Evolutionary conservation across 2,797 vertebrate genomes (phyloP).

Genomic region (Poeciliopsis gracilis): DNA sequence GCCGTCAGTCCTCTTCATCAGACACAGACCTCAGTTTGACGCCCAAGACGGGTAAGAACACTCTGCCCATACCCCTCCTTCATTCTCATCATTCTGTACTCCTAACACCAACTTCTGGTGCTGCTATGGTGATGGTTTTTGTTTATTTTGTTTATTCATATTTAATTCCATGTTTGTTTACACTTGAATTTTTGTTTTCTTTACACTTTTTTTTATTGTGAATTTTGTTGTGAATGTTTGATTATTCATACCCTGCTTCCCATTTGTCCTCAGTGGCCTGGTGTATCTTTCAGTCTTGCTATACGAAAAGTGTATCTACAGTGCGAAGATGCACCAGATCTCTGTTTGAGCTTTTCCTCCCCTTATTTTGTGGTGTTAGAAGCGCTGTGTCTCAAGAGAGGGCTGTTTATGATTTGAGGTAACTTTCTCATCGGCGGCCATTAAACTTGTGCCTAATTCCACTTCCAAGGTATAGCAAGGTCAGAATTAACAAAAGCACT

Average conservation of each 20-base stretch:
- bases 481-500: background rate
- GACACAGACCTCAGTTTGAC: constrained; percentile 82
- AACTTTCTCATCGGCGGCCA: constrained; percentile 38
- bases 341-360: constrained; percentile 15
- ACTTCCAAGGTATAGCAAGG: background rate
- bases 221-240: constrained; percentile 48
- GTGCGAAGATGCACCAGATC: constrained; percentile 47
- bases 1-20: constrained; percentile 79
- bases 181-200: constrained; percentile 27
- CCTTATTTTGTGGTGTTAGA: constrained; percentile 51
- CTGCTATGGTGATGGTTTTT: constrained; percentile 60
- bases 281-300: constrained; percentile 40
- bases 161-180: constrained; percentile 23
- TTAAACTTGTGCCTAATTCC: constrained; percentile 5
- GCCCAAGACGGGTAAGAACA: constrained; percentile 78
- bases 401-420: constrained; percentile 52
- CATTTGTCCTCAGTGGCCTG: constrained; percentile 37
- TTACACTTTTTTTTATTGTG: constrained; percentile 27
- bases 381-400: constrained; percentile 73
- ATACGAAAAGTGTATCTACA: background rate
- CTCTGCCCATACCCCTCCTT: constrained; percentile 29
- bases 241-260: constrained; percentile 27
- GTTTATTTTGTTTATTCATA: constrained; percentile 7
- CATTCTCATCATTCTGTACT: constrained; percentile 40
- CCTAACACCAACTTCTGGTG: constrained; percentile 62